Conservation (phyloP, 1,140 invertebrate genomes). For the Zophobas atratus region DNA sequence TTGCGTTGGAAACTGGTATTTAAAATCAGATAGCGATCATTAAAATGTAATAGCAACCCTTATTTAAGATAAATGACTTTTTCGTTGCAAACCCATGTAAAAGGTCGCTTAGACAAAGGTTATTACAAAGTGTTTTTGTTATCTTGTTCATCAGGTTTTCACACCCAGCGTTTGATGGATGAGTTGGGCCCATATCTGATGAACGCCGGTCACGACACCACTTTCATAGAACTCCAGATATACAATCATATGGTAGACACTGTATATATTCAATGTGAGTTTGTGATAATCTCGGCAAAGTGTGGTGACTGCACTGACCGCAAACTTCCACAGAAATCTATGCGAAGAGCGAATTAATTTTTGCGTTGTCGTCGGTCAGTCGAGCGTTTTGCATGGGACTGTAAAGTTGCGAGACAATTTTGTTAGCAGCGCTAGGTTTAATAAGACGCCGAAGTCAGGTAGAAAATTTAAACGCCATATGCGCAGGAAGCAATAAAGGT, state of each 20-base stretch:
- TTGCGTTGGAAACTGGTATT: constrained; percentile 54
- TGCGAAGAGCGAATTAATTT: constrained; percentile 40
- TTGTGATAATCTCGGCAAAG: constrained; percentile 39
- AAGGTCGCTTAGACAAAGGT: constrained; percentile 66
- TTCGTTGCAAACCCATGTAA: constrained; percentile 65
- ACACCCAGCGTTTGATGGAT: constrained; percentile 67
- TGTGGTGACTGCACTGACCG: constrained; percentile 24
- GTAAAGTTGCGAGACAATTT: constrained; percentile 28
- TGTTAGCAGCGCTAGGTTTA: constrained; percentile 35
- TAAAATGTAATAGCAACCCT: constrained; percentile 65
- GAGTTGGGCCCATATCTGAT: constrained; percentile 65
- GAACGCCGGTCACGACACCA: constrained; percentile 65
- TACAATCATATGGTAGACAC: constrained; percentile 61
- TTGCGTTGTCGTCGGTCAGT: constrained; percentile 26
- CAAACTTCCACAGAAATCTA: constrained; percentile 29
- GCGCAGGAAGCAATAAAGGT: constrained; percentile 59
- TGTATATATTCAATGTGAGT: constrained; percentile 50
- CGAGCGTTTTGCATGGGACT: constrained; percentile 13
- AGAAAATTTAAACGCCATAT: constrained; percentile 58
- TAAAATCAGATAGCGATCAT: constrained; percentile 59
- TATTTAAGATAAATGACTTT: constrained; percentile 67
- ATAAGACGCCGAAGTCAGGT: constrained; percentile 52
- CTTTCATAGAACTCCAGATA: constrained; percentile 60
- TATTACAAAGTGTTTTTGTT: constrained; percentile 67
- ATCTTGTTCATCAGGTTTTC: constrained; percentile 67